A percentile compares a stretch with the other conserved stretches of the same genome.
Conservation (phyloP, 2,888 invertebrate genomes). For the Dione vanillae region DNA sequence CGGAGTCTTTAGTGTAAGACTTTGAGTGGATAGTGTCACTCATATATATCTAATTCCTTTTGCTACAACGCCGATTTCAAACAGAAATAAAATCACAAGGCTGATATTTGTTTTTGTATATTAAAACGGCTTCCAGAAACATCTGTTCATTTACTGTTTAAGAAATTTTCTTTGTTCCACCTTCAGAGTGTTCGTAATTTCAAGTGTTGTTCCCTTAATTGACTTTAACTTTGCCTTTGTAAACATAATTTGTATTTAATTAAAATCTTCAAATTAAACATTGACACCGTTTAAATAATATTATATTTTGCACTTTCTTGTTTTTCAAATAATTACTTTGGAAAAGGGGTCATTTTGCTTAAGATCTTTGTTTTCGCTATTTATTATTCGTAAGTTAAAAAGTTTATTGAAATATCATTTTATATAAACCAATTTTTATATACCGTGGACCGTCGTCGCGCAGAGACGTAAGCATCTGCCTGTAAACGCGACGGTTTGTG, state of each 20-base stretch:
- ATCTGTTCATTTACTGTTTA: slow-evolving; percentile 20
- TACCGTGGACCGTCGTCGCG: too few species aligned
- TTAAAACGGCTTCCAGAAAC: slow-evolving; percentile 1
- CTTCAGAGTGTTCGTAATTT: slow-evolving; percentile 19
- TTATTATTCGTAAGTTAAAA: too few species aligned
- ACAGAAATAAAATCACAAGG: neutral
- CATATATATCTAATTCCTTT: too few species aligned
- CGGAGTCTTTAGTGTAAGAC: too few species aligned
- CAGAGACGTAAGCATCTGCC: too few species aligned
- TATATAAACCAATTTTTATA: too few species aligned
- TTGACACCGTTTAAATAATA: neutral
- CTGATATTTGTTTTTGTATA: neutral
- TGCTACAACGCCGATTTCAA: too few species aligned
- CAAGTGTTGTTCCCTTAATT: slow-evolving; percentile 23
- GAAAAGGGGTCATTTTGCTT: neutral
- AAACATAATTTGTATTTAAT: slow-evolving; percentile 28
- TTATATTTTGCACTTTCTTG: slow-evolving; percentile 4
- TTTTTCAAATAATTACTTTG: neutral
- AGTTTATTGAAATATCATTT: too few species aligned
- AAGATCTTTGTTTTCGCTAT: too few species aligned
- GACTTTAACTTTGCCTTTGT: slow-evolving; percentile 29
- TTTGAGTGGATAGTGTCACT: too few species aligned
- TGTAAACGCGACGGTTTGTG: too few species aligned
- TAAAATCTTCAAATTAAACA: slow-evolving; percentile 29
- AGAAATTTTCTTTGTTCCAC: slow-evolving; percentile 15